Evolutionary conservation across 2,888 invertebrate genomes (phyloP).

Genomic region (Mechanitis messenoides): DNA sequence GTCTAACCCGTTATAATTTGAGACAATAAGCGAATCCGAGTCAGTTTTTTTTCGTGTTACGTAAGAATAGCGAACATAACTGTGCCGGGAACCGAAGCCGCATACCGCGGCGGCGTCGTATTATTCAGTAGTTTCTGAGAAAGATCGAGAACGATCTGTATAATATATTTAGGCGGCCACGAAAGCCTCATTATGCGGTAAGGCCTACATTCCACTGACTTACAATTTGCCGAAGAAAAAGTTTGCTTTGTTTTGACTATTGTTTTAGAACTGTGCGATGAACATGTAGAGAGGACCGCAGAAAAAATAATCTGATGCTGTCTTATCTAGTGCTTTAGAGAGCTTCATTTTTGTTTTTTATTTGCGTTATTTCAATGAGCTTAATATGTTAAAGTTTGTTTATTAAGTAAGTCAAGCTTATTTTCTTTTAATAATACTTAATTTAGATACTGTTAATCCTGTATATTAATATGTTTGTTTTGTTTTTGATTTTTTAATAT

Average conservation of each 20-base stretch:
- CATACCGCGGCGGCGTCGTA: constrained; percentile 58
- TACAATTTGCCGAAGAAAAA: constrained; percentile 62
- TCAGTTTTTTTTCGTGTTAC: constrained; percentile 47
- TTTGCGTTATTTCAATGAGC: too few relatives aligned
- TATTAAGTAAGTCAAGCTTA: too few relatives aligned
- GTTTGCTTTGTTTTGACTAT: constrained; percentile 50
- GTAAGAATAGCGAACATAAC: constrained; percentile 72
- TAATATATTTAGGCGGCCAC: constrained; percentile 56
- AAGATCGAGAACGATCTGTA: constrained; percentile 46
- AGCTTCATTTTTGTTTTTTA: too few relatives aligned
- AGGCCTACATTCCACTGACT: constrained; percentile 66
- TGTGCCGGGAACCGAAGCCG: constrained; percentile 59
- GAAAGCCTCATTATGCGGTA: constrained; percentile 67
- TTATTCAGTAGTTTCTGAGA: constrained; percentile 70
- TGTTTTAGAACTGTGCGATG: constrained; percentile 42
- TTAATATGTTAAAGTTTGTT: too few relatives aligned
- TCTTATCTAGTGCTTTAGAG: background rate
- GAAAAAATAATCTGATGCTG: background rate
- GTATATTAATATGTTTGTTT: too few relatives aligned
- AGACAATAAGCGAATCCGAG: constrained; percentile 18
- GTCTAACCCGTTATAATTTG: constrained; percentile 25
- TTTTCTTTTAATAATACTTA: too few relatives aligned
- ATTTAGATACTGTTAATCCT: too few relatives aligned
- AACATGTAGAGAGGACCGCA: constrained; percentile 31
- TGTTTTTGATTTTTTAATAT: too few relatives aligned